Base-by-base conservation (phyloP, 2,797 vertebrate species). In the Gadopsis marmoratus region DNA sequence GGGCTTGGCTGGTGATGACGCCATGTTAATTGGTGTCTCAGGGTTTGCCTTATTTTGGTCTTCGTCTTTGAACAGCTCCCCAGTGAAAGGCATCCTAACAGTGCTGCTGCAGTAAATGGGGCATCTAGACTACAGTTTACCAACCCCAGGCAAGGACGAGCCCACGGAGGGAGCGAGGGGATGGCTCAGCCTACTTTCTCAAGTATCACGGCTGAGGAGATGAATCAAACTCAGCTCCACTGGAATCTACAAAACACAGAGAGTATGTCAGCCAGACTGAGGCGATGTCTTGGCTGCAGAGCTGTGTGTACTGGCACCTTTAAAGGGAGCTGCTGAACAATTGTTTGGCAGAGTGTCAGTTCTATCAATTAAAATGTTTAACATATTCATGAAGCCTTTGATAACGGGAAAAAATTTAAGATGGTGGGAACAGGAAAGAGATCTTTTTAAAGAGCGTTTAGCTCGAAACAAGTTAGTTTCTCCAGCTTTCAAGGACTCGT, bases 141-240 rank as follows among this genome's bases (percentile, higher is more conserved):
- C 83, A 83, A 87, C 87, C 78, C 21, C 33, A 75, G 88, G 92
- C 90, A 87, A 93, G 90, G 91, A 85, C 75, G 43, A 83, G 72
- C 75, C 3, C 7, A 62, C 79, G 69, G 63, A 80, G 77, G 77
- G 75, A 72, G 71, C 6, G 9, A 56, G 73, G 68, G 78, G 65
- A 73, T 71, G 5, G 53, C 85, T 89, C 78, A 90, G 78, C 89
- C 90, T 87, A 86, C 71, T 90, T 92, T 88, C 83, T 86, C 55
- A 87, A 90, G 79, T 79, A 83, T 68, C 53, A n/a, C 47, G 47
- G 51, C 47, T 69, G 54, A 85, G 66, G 56, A 83, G 72, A 90
- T 80, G 83, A 90, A 86, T 84, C 74, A 64, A 77, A n/a, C 75
- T 85, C 53, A 54, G 71, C 78, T 88, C 77, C 33, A 37, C n/a